Conservation (phyloP, 1,140 invertebrate genomes). For the Drosophila ironensis region DNA sequence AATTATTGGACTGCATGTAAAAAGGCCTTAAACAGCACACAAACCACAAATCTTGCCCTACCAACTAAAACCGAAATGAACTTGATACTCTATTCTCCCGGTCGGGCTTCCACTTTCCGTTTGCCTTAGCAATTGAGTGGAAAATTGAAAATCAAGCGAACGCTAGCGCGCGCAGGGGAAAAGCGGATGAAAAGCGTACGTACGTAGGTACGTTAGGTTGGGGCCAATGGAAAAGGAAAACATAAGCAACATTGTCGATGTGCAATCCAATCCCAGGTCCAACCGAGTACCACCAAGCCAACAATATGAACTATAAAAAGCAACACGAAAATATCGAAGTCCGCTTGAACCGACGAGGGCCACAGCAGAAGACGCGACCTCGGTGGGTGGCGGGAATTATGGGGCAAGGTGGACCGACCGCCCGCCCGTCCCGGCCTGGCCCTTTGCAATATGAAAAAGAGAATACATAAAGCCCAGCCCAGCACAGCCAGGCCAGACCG, state of each 20-base stretch:
- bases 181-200: slow-evolving; percentile 1
- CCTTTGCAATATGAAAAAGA: slow-evolving; percentile 16
- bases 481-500: too few relatives aligned
- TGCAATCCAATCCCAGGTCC: slow-evolving; percentile 35
- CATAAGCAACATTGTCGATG: slow-evolving; percentile 48
- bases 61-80: slow-evolving; percentile 53
- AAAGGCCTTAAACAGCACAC: slow-evolving; percentile 29
- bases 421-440: too few relatives aligned
- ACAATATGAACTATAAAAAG: slow-evolving; percentile 76
- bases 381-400: neutral
- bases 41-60: slow-evolving; percentile 11
- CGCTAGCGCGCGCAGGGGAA: slow-evolving; percentile 13
- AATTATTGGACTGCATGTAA: slow-evolving; percentile 45
- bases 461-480: slow-evolving; percentile 24
- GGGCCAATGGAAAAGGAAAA: slow-evolving; percentile 2
- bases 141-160: slow-evolving; percentile 78
- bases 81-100: slow-evolving; percentile 46
- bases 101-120: slow-evolving; percentile 1
- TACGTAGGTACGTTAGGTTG: too few relatives aligned
- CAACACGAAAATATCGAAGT: slow-evolving; percentile 73
- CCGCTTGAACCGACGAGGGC: slow-evolving; percentile 70
- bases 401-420: neutral
- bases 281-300: slow-evolving; percentile 45
- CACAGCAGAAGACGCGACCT: slow-evolving; percentile 44
- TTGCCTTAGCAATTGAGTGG: slow-evolving; percentile 64